Percentiles rank a stretch among this genome's conserved stretches.
These are phyloP conservation scores for Cotesia chilonis DNA, from an alignment of 1,140 invertebrate genomes.

Conservation along the genomic window DNA sequence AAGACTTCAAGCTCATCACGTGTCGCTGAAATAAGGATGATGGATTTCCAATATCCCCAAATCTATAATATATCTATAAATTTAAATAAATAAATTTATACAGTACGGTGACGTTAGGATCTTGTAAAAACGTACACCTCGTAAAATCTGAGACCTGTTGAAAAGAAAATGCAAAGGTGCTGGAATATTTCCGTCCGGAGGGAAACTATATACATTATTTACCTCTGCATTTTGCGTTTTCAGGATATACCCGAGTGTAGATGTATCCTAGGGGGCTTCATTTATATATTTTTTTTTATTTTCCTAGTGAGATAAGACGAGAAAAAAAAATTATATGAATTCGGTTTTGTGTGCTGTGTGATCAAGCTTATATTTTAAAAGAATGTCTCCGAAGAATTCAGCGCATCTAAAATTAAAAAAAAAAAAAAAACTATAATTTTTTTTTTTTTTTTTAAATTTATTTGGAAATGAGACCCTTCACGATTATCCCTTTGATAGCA, in stretches of 20 bases:
- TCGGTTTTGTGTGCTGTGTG: no score
- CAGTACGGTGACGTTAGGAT: no score
- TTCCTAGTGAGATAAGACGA: neutral
- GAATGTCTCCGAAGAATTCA: no score
- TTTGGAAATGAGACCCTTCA: neutral
- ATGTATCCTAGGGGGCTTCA: conserved; percentile 11
- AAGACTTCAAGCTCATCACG: neutral
- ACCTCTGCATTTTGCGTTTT: conserved; percentile 11
- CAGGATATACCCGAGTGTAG: neutral
- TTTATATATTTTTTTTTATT: no score
- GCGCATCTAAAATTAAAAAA: no score
- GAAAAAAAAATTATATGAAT: neutral
- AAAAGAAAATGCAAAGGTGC: neutral
- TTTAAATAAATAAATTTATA: no score
- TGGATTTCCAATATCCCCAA: neutral
- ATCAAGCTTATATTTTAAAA: no score
- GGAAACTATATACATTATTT: conserved; percentile 13
- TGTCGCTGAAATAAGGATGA: neutral
- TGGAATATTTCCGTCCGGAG: neutral
- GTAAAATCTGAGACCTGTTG: conserved; percentile 11
- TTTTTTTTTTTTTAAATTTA: neutral
- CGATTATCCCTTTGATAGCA: neutral
- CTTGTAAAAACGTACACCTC: neutral
- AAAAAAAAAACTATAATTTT: no score
- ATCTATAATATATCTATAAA: neutral